phyloP scores from a whole-genome alignment of 2,113 vertebrate genomes.

The Sceloporus tristichus region DNA sequence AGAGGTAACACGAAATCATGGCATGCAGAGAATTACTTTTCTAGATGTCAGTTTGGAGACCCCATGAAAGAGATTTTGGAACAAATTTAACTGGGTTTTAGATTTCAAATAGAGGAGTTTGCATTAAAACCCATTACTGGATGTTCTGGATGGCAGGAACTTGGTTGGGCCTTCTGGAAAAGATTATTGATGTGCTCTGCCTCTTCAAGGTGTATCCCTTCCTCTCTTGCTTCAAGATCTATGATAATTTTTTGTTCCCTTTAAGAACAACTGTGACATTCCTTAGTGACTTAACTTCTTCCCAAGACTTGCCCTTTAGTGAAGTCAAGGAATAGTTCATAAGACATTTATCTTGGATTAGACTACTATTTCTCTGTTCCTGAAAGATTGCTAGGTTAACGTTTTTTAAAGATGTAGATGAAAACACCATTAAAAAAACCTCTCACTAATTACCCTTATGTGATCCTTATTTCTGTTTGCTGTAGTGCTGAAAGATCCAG shows the following conservation, averaged over 20 bases:
- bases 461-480: conserved; percentile 51
- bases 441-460: conserved; percentile 46
- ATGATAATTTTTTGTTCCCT: neutral
- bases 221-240: neutral
- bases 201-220: neutral
- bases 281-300: neutral
- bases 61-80: neutral
- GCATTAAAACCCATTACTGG: neutral
- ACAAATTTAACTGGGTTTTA: neutral
- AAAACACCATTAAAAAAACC: neutral
- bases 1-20: neutral
- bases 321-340: neutral
- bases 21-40: neutral
- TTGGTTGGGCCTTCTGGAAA: neutral
- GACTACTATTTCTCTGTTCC: neutral
- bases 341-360: neutral
- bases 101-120: no score
- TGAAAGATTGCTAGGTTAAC: neutral
- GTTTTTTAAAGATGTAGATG: neutral
- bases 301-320: neutral
- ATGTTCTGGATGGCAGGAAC: neutral
- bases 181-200: neutral
- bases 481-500: conserved; percentile 89
- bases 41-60: neutral
- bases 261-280: neutral